Percentiles rank a stretch among this genome's conserved stretches.
Evolutionary conservation across 2,888 invertebrate genomes (phyloP).

Genomic region (Drosophila pseudotakahashii): DNA sequence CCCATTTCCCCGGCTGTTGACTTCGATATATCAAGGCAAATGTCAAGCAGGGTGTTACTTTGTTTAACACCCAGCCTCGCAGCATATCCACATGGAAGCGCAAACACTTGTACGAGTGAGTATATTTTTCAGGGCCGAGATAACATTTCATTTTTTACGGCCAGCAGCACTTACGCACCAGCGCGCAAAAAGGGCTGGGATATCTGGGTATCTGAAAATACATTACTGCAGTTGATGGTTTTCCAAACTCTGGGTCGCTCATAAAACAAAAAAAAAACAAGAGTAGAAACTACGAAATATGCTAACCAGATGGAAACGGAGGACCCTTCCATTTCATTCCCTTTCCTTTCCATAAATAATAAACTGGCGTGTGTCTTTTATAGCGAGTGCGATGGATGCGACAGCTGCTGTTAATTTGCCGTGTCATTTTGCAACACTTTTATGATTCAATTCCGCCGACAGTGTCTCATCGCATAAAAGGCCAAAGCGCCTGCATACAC

Average conservation of each 20-base stretch:
- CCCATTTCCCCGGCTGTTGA: constrained; percentile 37
- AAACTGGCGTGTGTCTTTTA: constrained; percentile 38
- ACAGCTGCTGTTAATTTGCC: constrained; percentile 53
- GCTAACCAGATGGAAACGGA: constrained; percentile 47
- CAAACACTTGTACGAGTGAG: constrained; percentile 24
- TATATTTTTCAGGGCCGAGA: constrained; percentile 35
- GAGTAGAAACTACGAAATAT: constrained; percentile 59
- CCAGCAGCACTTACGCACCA: constrained; percentile 56
- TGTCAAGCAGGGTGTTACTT: constrained; percentile 59
- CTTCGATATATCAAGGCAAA: constrained; percentile 67
- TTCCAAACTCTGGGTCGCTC: constrained; percentile 49
- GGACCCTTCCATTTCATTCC: constrained; percentile 1
- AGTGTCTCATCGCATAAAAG: constrained; percentile 29
- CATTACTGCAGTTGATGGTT: constrained; percentile 71
- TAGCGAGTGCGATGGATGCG: constrained; percentile 5
- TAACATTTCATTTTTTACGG: constrained; percentile 65
- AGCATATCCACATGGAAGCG: constrained; percentile 7
- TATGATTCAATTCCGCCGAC: constrained; percentile 62
- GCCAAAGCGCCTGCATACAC: constrained; percentile 36
- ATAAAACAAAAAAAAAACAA: constrained; percentile 41
- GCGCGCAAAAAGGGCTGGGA: constrained; percentile 32
- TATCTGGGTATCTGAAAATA: neutral
- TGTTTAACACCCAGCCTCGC: constrained; percentile 47
- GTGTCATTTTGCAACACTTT: constrained; percentile 71
- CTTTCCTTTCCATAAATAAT: constrained; percentile 47